Evolutionary conservation across 2,797 vertebrate species (phyloP).

Genomic region (Bovichtus variegatus): DNA sequence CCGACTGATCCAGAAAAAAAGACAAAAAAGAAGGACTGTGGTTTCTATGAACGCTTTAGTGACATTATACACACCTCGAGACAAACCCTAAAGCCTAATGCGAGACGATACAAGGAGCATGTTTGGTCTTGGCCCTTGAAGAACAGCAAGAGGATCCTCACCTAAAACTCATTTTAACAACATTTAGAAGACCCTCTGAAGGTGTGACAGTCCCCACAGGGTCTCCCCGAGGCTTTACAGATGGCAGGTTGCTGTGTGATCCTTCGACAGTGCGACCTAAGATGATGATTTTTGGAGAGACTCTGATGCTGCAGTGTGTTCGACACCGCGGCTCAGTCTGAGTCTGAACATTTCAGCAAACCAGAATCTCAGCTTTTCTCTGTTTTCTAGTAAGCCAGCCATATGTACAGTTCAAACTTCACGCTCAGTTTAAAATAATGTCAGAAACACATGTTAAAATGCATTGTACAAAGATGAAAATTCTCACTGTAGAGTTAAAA

Average conservation of each 20-base stretch:
- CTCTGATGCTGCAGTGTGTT: conserved; percentile 10
- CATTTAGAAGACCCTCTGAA: conserved; percentile 1
- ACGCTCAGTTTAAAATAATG: conserved; percentile 17
- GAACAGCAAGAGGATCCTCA: conserved; percentile 53
- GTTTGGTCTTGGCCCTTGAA: conserved; percentile 48
- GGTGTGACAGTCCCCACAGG: not conserved
- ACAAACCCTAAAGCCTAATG: conserved; percentile 29
- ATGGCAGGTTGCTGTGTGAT: conserved; percentile 8
- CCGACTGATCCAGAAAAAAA: conserved; percentile 26
- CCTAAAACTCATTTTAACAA: conserved; percentile 2
- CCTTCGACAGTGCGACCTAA: not conserved
- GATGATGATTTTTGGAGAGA: not conserved
- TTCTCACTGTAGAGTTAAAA: conserved; percentile 62
- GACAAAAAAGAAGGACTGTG: conserved; percentile 29
- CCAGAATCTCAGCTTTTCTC: conserved; percentile 19
- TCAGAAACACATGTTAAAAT: conserved; percentile 38
- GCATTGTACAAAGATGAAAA: conserved; percentile 64
- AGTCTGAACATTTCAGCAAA: conserved; percentile 25
- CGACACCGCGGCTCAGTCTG: not conserved
- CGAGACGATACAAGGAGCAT: conserved; percentile 40
- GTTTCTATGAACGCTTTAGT: conserved; percentile 29
- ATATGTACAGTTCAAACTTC: conserved; percentile 57
- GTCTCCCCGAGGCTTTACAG: conserved; percentile 17
- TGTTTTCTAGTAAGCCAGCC: conserved; percentile 57
- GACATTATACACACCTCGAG: conserved; percentile 56